Evolutionary conservation across 1,140 invertebrate genomes (phyloP).

Genomic region (Pararge aegeria): DNA sequence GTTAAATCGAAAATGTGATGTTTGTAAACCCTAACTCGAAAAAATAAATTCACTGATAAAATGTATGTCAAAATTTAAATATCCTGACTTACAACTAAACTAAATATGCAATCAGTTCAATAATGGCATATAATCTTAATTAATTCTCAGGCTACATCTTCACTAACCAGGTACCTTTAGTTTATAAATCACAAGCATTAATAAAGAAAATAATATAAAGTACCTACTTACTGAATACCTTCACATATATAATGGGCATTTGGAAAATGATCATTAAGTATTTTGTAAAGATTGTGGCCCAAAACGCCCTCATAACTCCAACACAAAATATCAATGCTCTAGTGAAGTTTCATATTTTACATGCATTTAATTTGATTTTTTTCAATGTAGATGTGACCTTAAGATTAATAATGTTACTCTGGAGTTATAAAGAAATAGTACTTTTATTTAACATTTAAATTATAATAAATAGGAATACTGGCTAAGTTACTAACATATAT

Average conservation of each 20-base stretch:
- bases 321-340: too few relatives aligned
- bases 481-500: constrained; percentile 24
- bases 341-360: not conserved
- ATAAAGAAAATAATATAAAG: too few relatives aligned
- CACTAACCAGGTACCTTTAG: not conserved
- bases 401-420: not conserved
- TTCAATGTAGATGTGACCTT: not conserved
- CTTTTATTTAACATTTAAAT: not conserved
- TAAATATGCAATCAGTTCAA: constrained; percentile 18
- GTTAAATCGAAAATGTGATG: not conserved
- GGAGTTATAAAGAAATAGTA: not conserved
- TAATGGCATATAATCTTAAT: constrained; percentile 18
- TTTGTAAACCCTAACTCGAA: not conserved
- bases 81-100: constrained; percentile 12
- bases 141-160: not conserved
- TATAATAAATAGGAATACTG: constrained; percentile 39
- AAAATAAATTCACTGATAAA: constrained; percentile 21
- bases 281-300: too few relatives aligned
- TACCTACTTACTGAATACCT: too few relatives aligned
- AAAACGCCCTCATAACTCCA: too few relatives aligned
- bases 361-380: too few relatives aligned
- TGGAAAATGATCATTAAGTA: too few relatives aligned
- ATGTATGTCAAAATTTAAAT: constrained; percentile 9
- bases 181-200: too few relatives aligned
- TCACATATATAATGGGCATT: too few relatives aligned